Evolutionary conservation across 2,113 vertebrate species (phyloP), one percentile per base, ranked within the genome.

Genomic region (Marmota monax): DNA sequence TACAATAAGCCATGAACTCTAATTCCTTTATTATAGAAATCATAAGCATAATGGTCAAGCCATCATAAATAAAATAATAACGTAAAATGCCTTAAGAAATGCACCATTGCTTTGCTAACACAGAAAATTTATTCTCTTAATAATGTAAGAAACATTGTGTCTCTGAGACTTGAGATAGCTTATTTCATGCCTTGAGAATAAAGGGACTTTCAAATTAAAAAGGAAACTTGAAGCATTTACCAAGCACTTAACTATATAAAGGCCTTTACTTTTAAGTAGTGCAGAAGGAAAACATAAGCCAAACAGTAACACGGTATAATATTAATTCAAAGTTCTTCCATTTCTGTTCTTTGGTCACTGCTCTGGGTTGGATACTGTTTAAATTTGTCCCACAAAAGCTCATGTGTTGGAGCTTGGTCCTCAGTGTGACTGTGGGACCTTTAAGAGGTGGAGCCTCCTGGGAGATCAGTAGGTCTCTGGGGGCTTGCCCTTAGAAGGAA

Each of bases 61-160:
- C 42, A 88, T 88, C 61, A 78, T n/a, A 80, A 86, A 12, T 37
- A 23, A 89, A 70, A 88, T 70, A 56, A 92, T 80, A 92, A 92
- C 42, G 58, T 63, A 74, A 94, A 74, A 82, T 69, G 51, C 8
- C 39, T 56, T 92, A 90, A 84, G 16, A 90, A 80, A 77, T 14
- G 18, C 7, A 51, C 17, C 18, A 48, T 29, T 90, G 34, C 27
- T 86, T 92, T 65, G 18, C 39, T 53, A 92, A 84, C 56, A 78
- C 0, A 45, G 13, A 48, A 96, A 70, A 92, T 73, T 78, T 90
- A 93, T 86, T 39, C 12, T 78, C 4, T 94, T 27, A 42, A n/a
- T 63, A 90, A 79, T 67, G 89, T 94, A 82, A 95, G 80, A 93
- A 89, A 90, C 29, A 69, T 69, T 67, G 7, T 72, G 32, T 90